Base-by-base conservation (phyloP, 2,113 vertebrate species). In the Ursus arctos region DNA sequence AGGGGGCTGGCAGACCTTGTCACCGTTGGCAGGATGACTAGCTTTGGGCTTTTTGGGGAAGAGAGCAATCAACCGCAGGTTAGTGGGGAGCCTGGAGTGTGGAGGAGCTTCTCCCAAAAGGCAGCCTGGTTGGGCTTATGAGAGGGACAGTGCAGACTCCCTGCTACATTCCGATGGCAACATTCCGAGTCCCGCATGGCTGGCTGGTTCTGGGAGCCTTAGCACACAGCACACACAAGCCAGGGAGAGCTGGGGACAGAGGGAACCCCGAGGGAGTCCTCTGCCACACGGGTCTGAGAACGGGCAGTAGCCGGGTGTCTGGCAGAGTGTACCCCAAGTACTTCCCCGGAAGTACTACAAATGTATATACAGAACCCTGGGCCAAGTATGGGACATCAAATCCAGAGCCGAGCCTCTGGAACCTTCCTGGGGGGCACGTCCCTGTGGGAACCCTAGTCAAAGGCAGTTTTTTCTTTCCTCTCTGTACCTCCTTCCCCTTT, bases 301-400 rank as follows among this genome's bases (percentile, higher is more conserved):
- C 22, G 15, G 71, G 71, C 51, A n/a, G 24, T 3, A 57, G 71
- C 76, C 40, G 2, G 16, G 24, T 16, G 31, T 74, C 28, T 16
- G 59, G 63, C 24, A 6, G 24, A 7, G 0, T 71, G 53, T 16
- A 4, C 36, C 11, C 31, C 21, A 21, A 26, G 71, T 21, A 15
- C 63, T 67, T 79, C 8, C 88, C 95, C 4, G 12, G 95, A 97
- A 92, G 89, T 57, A 49, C 51, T 53, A 4, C 57, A 55, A 93
- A 33, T 65, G 11, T 33, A 13, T 88, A 33, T 24, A 1, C 4
- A 31, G 93, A 59, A 36, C 53, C n/a, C n/a, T 24, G 28, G 49
- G 16, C 43, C 49, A 24, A n/a, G 24, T 0, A 15, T 7, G 19
- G 22, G 31, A 2, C 57, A 36, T 1, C 43, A 33, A 76, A 77